Percentiles rank a stretch among this genome's conserved stretches.
Conservation (phyloP, 2,797 vertebrate species). For the Pangasius krempfi region DNA sequence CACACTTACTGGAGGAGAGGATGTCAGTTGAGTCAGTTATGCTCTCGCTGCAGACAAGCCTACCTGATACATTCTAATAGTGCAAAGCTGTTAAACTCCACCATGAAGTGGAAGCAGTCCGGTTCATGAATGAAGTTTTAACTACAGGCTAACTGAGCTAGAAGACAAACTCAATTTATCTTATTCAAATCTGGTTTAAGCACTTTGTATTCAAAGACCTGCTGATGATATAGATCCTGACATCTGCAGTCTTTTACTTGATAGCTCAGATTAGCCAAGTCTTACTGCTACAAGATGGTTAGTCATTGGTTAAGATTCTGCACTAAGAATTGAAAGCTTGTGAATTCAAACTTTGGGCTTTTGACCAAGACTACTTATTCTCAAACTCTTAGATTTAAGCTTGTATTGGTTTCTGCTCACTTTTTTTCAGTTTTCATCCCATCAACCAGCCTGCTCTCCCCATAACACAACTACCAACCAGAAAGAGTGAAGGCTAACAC, state of each 20-base stretch:
- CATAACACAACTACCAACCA: not conserved
- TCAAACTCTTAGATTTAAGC: not conserved
- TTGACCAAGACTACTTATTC: not conserved
- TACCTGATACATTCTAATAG: constrained; percentile 11
- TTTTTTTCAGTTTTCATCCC: not conserved
- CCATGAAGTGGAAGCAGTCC: not conserved
- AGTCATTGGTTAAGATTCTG: too few species aligned
- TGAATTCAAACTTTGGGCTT: not conserved
- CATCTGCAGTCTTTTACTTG: not conserved
- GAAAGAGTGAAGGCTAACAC: not conserved
- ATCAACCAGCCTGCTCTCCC: not conserved
- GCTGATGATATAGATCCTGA: not conserved
- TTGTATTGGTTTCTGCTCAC: not conserved
- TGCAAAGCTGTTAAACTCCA: not conserved
- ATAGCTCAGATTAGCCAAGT: not conserved
- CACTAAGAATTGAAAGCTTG: not conserved
- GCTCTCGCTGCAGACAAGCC: not conserved
- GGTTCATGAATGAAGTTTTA: not conserved
- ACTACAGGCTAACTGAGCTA: not conserved
- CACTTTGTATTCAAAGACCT: not conserved
- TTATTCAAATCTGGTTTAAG: not conserved
- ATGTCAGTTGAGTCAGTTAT: constrained; percentile 20
- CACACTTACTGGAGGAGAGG: not conserved
- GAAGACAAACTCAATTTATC: not conserved
- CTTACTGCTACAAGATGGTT: not conserved